A percentile compares a stretch with the other conserved stretches of the same genome.
These are phyloP conservation scores for Streblospio benedicti DNA, from an alignment of 1,140 invertebrate species.

Conservation along the genomic window DNA sequence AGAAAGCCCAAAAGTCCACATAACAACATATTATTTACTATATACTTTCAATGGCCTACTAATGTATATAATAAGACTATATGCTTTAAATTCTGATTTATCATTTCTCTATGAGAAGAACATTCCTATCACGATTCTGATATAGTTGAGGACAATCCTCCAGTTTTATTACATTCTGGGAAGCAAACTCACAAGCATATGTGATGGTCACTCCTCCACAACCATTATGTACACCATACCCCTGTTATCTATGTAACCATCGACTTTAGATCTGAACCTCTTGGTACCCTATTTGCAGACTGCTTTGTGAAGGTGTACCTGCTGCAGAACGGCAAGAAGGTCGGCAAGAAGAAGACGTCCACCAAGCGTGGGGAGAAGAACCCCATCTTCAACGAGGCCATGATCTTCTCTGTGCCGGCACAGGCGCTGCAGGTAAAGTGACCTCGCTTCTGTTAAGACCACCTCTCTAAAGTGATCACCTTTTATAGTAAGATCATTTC, in stretches of 20 bases:
- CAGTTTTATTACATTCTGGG: not conserved
- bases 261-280: too few relatives aligned
- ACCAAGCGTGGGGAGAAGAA: conserved; percentile 51
- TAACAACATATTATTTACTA: not conserved
- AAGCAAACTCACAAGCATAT: too few relatives aligned
- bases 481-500: too few relatives aligned
- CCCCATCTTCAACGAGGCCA: conserved; percentile 70
- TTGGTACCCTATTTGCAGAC: too few relatives aligned
- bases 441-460: not conserved
- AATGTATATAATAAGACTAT: too few relatives aligned
- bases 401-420: conserved; percentile 67
- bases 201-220: too few relatives aligned
- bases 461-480: too few relatives aligned
- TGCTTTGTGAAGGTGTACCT: conserved; percentile 38
- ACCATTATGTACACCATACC: too few relatives aligned
- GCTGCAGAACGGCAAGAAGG: conserved; percentile 49
- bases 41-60: too few relatives aligned
- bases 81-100: not conserved
- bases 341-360: conserved; percentile 41
- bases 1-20: too few relatives aligned
- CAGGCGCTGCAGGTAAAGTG: conserved; percentile 54
- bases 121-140: not conserved
- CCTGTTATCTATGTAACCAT: too few relatives aligned
- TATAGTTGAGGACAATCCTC: conserved; percentile 16
- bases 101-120: not conserved